Evolutionary conservation across 2,888 invertebrate genomes (phyloP).

Genomic region (Asteroscopus sphinx): DNA sequence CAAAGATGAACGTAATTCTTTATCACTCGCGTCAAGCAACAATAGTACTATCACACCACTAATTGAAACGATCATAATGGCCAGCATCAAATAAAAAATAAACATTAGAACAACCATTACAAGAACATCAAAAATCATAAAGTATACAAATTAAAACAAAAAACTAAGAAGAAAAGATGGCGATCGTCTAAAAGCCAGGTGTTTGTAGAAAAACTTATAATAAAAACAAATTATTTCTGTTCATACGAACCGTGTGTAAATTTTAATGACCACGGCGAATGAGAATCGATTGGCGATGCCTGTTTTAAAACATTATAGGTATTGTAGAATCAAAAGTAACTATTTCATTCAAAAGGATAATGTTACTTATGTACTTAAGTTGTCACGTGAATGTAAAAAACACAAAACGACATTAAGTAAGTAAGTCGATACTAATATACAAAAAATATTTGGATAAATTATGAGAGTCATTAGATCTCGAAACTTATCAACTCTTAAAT

Average conservation of each 20-base stretch:
- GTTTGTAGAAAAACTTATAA: slow-evolving; percentile 34
- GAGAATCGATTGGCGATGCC: slow-evolving; percentile 24
- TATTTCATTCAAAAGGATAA: neutral
- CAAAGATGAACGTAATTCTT: too few relatives aligned
- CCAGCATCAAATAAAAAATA: neutral
- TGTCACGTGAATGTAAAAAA: too few relatives aligned
- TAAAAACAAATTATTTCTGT: slow-evolving; percentile 50
- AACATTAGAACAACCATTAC: neutral
- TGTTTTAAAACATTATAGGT: slow-evolving; percentile 22
- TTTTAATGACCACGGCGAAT: slow-evolving; percentile 53
- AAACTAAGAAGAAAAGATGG: slow-evolving; percentile 25
- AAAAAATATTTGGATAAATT: too few relatives aligned
- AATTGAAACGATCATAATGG: slow-evolving; percentile 5
- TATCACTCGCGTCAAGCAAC: too few relatives aligned
- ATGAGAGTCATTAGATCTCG: too few relatives aligned
- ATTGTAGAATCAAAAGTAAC: slow-evolving; percentile 10
- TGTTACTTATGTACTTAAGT: neutral
- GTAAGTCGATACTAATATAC: too few relatives aligned
- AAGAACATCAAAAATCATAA: slow-evolving; percentile 6
- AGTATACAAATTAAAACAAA: slow-evolving; percentile 33
- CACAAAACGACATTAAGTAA: too few relatives aligned
- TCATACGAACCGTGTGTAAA: slow-evolving; percentile 57
- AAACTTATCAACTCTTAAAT: too few relatives aligned
- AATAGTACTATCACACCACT: too few relatives aligned
- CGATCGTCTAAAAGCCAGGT: slow-evolving; percentile 36